Percentiles rank a stretch among this genome's conserved stretches.
Conservation (phyloP, 2,888 invertebrate genomes). For the Philopedon plagiatum region DNA sequence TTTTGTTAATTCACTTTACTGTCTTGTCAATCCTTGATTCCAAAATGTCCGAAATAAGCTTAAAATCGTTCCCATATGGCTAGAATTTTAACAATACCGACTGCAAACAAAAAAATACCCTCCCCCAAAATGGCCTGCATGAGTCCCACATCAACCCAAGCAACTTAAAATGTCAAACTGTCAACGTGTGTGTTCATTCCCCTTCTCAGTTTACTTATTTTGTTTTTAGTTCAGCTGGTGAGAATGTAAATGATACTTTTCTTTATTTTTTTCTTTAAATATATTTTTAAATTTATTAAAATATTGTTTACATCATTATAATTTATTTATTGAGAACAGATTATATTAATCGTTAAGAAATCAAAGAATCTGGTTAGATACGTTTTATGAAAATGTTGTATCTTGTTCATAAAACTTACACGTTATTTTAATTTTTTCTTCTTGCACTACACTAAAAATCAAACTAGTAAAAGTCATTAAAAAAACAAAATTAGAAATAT, state of each 20-base stretch:
- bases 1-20: no score
- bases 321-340: no score
- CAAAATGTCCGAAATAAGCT: conserved; percentile 14
- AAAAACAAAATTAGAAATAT: no score
- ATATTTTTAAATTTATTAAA: no score
- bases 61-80: conserved; percentile 27
- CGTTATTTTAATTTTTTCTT: no score
- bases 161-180: conserved; percentile 49
- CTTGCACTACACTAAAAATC: no score
- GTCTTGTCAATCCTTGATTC: not conserved
- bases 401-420: no score
- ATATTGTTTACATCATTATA: no score
- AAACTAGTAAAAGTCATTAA: no score
- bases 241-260: conserved; percentile 15
- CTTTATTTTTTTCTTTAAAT: conserved; percentile 15
- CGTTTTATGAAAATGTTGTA: no score
- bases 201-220: conserved; percentile 36
- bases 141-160: conserved; percentile 39
- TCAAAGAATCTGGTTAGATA: no score
- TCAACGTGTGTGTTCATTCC: conserved; percentile 50
- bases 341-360: no score
- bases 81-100: conserved; percentile 31
- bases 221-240: conserved; percentile 20
- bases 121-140: conserved; percentile 50
- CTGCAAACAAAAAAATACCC: conserved; percentile 39